phyloP scores from a whole-genome alignment of 1,140 invertebrate species.

The Littorina saxatilis region DNA sequence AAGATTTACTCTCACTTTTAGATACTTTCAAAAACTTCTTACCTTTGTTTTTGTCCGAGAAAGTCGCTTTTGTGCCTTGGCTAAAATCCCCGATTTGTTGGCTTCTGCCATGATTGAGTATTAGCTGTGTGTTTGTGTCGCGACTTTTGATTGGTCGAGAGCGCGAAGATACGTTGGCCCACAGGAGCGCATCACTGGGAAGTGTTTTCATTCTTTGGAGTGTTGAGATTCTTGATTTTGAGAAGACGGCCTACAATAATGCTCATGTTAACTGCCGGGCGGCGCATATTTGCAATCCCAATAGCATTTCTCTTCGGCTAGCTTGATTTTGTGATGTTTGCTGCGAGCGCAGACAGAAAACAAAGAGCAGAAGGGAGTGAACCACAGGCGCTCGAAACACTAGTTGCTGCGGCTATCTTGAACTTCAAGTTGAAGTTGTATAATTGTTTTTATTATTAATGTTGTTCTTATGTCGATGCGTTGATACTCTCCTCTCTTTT shows the following conservation, averaged over 20 bases:
- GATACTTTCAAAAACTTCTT: constrained; percentile 24
- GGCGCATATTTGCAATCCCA: no score
- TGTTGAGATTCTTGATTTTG: neutral
- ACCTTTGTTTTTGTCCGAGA: constrained; percentile 63
- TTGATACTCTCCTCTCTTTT: neutral
- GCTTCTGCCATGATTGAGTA: constrained; percentile 56
- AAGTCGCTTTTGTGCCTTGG: constrained; percentile 56
- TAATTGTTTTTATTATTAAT: no score
- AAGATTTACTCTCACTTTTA: neutral
- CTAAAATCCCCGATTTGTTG: constrained; percentile 55
- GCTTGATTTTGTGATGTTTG: no score
- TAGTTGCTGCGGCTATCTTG: neutral
- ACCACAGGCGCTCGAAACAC: no score
- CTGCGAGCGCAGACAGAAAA: no score
- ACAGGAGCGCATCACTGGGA: neutral
- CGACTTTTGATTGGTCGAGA: constrained; percentile 52
- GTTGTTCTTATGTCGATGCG: neutral
- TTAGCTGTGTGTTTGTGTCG: constrained; percentile 39
- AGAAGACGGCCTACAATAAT: neutral
- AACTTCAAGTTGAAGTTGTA: no score
- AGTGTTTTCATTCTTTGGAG: neutral
- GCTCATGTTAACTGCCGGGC: neutral
- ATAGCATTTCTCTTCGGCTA: no score
- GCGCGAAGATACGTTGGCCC: constrained; percentile 6
- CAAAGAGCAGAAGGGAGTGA: no score